These are phyloP conservation scores for Ophioderma brevispina DNA, from an alignment of 35 echinoderm and acorn worm species.

Conservation along the genomic window DNA sequence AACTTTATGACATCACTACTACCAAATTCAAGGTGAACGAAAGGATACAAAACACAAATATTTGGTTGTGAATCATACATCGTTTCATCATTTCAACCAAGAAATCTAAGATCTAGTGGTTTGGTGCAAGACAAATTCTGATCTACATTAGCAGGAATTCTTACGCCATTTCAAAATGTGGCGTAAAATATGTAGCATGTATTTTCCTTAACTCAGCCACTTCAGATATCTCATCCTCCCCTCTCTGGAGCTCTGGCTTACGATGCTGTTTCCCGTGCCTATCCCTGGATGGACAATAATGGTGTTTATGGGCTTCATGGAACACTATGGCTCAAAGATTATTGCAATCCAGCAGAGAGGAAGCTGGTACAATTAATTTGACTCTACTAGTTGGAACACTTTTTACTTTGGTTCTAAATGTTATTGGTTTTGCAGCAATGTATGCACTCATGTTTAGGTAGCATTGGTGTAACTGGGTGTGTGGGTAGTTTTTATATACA, in stretches of 20 bases:
- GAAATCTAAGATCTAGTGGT: no score
- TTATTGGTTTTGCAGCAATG: conserved; percentile 78
- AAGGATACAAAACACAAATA: no score
- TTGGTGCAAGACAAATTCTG: no score
- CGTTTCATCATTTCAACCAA: no score
- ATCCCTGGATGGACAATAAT: conserved; percentile 93
- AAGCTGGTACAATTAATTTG: conserved; percentile 60
- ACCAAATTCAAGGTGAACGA: no score
- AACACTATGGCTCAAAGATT: conserved; percentile 49
- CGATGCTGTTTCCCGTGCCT: conserved; percentile 92
- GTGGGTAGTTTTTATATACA: no score
- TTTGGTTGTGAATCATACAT: no score
- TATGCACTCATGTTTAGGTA: conserved; percentile 76
- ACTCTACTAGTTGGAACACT: conserved; percentile 85
- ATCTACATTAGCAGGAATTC: no score
- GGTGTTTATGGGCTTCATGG: conserved; percentile 84
- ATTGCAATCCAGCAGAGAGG: conserved; percentile 62
- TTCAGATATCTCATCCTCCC: conserved; percentile 92
- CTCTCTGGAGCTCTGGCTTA: conserved; percentile 91
- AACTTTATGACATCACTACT: no score
- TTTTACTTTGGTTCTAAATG: conserved; percentile 69
- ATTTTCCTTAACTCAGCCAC: conserved; percentile 4
- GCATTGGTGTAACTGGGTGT: not conserved
- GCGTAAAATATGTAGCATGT: not conserved
- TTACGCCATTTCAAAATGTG: no score